Evolutionary conservation across 2,113 vertebrate genomes (phyloP), one percentile per base, ranked within the genome.

Genomic region (Atlantisia rogersi): DNA sequence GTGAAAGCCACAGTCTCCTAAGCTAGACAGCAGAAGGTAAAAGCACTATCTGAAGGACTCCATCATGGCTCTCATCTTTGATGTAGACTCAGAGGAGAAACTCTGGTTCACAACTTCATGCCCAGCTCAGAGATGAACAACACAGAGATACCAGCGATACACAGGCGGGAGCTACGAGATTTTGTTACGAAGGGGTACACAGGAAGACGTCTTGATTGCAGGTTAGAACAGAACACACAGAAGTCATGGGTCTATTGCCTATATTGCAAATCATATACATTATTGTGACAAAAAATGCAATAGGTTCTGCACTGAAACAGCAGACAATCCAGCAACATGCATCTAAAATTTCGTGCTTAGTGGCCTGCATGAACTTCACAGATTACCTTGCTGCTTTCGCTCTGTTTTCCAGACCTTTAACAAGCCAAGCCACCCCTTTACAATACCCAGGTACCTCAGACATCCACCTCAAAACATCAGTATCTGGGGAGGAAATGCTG

Each of bases 81-180:
- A 32, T 2, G 13, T 68, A 26, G 62, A 29, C 13, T 62, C 56
- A 32, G 68, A 83, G 29, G 20, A 31, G 19, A 65, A 4, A 1
- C 4, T 22, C 22, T 22, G 11, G 29, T 68, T 82, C 63, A 86
- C 50, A 81, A 12, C 19, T 19, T 62, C n/a, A 6, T 12, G n/a
- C 29, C 64, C 39, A 68, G 14, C 60, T 53, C 31, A 17, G 37
- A 71, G 28, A 70, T 0, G 0, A 64, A 48, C 0, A 20, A 48
- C 48, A 48, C 22, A 20, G 2, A 0, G 0, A 15, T 32, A 71
- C 68, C 52, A 60, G 52, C 42, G 75, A 35, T 3, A 29, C 12
- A 76, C 5, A 78, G n/a, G 56, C 13, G 29, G 26, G 29, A 86
- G 15, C 20, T 40, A n/a, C 9, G 62, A 70, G 35, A 26, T 39